phyloP scores from a whole-genome alignment of 2,888 invertebrate genomes.

The Brachyptera risi region DNA sequence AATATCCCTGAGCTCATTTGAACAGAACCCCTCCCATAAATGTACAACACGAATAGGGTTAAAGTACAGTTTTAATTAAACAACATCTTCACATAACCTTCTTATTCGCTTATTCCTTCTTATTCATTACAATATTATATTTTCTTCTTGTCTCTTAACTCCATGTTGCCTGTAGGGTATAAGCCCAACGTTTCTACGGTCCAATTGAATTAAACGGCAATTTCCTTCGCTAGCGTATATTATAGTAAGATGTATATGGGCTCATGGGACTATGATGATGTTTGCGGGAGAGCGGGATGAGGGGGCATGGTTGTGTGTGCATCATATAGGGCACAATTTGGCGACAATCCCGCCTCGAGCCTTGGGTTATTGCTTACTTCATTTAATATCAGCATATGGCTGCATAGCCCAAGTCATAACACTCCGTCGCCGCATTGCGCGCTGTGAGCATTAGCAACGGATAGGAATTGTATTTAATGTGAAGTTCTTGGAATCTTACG shows the following conservation, averaged over 20 bases:
- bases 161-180: not conserved
- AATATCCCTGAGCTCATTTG: too few relatives aligned
- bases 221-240: constrained; percentile 24
- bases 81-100: not conserved
- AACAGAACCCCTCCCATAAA: too few relatives aligned
- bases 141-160: not conserved
- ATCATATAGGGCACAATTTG: constrained; percentile 21
- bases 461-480: too few relatives aligned
- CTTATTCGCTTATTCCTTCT: not conserved
- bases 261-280: not conserved
- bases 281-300: not conserved
- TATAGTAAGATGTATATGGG: constrained; percentile 3
- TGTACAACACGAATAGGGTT: constrained; percentile 10
- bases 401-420: too few relatives aligned
- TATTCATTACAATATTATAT: not conserved
- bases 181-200: not conserved
- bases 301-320: constrained; percentile 13
- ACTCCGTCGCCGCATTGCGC: too few relatives aligned
- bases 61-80: constrained; percentile 22
- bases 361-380: constrained; percentile 26
- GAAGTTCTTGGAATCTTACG: too few relatives aligned
- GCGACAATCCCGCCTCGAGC: constrained; percentile 21
- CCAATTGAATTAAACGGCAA: constrained; percentile 32
- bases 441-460: too few relatives aligned
- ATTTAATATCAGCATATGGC: constrained; percentile 24